These are phyloP conservation scores for Rhipidura dahli DNA, from an alignment of 2,113 vertebrate species.

Conservation along the genomic window DNA sequence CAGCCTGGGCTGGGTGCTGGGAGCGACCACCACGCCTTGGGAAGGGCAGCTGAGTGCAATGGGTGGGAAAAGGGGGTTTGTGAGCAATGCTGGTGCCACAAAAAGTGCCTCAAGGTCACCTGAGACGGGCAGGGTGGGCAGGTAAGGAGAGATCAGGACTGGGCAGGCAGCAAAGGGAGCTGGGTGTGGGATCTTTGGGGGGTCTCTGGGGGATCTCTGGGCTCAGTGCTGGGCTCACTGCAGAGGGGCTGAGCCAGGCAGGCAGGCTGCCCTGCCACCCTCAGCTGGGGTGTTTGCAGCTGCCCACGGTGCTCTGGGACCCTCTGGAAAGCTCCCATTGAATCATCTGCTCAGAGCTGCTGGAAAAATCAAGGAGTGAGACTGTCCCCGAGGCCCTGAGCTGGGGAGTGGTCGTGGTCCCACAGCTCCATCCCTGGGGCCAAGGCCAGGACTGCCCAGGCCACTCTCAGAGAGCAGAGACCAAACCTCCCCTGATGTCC, in stretches of 20 bases:
- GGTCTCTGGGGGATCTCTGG: no score
- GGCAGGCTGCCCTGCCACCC: neutral
- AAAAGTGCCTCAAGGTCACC: neutral
- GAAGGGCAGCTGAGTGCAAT: neutral
- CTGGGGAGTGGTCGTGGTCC: neutral
- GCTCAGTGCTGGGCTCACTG: neutral
- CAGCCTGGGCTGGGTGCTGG: neutral
- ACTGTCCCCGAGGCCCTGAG: no score
- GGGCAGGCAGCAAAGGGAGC: neutral
- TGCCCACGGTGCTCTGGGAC: neutral
- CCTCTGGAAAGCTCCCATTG: neutral
- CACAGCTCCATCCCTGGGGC: accelerated
- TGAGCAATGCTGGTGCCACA: neutral
- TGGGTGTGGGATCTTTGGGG: neutral
- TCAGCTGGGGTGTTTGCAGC: neutral
- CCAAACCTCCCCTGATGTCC: neutral
- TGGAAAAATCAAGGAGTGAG: neutral
- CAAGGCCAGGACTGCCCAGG: neutral
- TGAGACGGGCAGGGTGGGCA: neutral
- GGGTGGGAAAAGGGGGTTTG: neutral
- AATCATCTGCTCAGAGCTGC: neutral
- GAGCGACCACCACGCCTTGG: neutral
- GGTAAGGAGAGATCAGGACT: neutral
- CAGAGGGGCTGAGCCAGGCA: neutral
- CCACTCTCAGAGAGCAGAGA: no score